A percentile compares a stretch with the other conserved stretches of the same genome.
phyloP scores from a whole-genome alignment of 2,797 vertebrate species.

The Carcharodon carcharias region DNA sequence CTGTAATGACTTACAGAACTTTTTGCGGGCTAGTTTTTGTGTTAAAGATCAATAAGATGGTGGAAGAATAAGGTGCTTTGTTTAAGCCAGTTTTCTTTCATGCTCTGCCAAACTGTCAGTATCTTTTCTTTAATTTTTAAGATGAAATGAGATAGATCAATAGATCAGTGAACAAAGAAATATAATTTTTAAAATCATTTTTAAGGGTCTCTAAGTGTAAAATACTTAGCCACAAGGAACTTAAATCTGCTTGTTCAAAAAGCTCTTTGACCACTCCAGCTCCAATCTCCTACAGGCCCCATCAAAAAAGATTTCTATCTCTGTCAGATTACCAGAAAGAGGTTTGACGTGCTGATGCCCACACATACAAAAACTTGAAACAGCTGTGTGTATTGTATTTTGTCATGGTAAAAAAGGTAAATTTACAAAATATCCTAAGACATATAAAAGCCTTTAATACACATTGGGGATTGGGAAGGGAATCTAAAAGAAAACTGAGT shows the following conservation, averaged over 20 bases:
- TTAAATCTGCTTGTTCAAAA: not conserved
- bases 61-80: not conserved
- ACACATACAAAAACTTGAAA: not conserved
- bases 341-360: not conserved
- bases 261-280: not conserved
- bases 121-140: constrained; percentile 11
- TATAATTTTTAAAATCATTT: constrained; percentile 3
- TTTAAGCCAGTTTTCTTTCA: constrained; percentile 5
- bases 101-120: constrained; percentile 19
- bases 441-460: not conserved
- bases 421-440: not conserved
- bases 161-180: constrained; percentile 25
- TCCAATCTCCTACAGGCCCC: not conserved
- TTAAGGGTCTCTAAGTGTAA: not conserved
- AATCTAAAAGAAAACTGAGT: not conserved
- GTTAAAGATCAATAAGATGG: constrained; percentile 15
- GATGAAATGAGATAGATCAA: constrained; percentile 12
- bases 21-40: not conserved
- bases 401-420: not conserved
- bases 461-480: not conserved
- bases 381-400: not conserved
- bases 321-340: constrained; percentile 14
- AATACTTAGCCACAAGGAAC: not conserved
- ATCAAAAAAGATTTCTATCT: not conserved
- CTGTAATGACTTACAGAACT: not conserved